Conservation (phyloP, 2,888 invertebrate genomes). For the Nezara viridula region DNA sequence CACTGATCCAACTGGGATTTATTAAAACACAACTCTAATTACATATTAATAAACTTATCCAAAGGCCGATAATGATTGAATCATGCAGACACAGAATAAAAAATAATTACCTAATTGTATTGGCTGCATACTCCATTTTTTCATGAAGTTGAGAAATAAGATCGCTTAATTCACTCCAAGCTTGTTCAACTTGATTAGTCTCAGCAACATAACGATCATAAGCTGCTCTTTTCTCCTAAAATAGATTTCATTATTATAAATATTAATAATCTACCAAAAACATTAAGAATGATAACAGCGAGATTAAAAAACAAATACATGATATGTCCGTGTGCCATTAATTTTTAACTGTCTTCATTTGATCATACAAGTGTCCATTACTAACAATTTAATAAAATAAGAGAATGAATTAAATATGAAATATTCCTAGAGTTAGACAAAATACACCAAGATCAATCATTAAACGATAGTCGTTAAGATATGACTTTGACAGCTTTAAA, state of each 20-base stretch:
- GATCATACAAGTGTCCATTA: background rate
- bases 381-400: background rate
- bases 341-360: background rate
- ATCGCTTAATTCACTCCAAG: conserved; percentile 90
- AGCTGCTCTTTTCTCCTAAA: conserved; percentile 79
- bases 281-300: background rate
- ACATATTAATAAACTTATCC: background rate
- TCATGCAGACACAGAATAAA: background rate
- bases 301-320: background rate
- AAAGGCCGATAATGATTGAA: too few relatives aligned
- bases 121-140: conserved; percentile 95
- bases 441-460: too few relatives aligned
- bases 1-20: too few relatives aligned
- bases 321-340: background rate
- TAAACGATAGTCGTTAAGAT: background rate
- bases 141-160: conserved; percentile 89
- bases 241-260: conserved; percentile 58
- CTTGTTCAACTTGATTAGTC: conserved; percentile 86
- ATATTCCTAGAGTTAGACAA: too few relatives aligned
- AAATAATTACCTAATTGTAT: conserved; percentile 79
- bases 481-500: background rate
- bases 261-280: background rate
- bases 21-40: too few relatives aligned
- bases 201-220: conserved; percentile 82
- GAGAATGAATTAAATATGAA: background rate